Conservation (phyloP, 2,113 vertebrate genomes). For the Gadus chalcogrammus region DNA sequence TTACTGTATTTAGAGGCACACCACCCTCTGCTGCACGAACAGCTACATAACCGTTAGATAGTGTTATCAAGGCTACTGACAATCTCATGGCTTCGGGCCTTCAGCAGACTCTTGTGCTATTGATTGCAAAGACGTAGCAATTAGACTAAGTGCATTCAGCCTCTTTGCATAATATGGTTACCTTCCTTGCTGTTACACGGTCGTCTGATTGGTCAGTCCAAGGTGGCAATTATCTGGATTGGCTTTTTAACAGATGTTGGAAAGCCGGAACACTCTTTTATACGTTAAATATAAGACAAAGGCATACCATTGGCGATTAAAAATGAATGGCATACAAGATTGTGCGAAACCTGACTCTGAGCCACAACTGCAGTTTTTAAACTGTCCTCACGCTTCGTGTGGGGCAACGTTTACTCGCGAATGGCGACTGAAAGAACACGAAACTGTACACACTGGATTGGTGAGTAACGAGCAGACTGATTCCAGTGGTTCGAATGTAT, state of each 20-base stretch:
- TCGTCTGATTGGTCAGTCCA: no score
- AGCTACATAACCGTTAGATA: no score
- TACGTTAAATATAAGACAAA: background rate
- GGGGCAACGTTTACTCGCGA: conserved; percentile 59
- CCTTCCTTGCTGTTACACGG: background rate
- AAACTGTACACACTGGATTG: conserved; percentile 64
- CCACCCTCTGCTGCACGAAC: no score
- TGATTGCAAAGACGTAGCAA: background rate
- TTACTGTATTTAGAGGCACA: no score
- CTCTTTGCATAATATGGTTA: background rate
- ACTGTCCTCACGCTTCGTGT: conserved; percentile 60
- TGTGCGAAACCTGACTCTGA: background rate
- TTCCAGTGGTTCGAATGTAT: background rate
- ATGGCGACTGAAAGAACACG: conserved; percentile 67
- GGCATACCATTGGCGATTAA: background rate
- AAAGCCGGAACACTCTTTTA: background rate
- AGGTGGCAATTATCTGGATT: conserved; percentile 30
- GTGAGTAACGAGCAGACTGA: conserved; percentile 40
- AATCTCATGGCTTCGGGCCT: no score
- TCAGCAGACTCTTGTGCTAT: no score
- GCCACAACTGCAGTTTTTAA: conserved; percentile 30
- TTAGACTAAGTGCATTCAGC: conserved; percentile 33
- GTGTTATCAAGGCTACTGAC: no score
- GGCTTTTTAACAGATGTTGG: conserved; percentile 17
- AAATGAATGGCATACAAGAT: conserved; percentile 35